Conservation (phyloP, 2,797 vertebrate species). For the Parauchenoglanis punctatus region DNA sequence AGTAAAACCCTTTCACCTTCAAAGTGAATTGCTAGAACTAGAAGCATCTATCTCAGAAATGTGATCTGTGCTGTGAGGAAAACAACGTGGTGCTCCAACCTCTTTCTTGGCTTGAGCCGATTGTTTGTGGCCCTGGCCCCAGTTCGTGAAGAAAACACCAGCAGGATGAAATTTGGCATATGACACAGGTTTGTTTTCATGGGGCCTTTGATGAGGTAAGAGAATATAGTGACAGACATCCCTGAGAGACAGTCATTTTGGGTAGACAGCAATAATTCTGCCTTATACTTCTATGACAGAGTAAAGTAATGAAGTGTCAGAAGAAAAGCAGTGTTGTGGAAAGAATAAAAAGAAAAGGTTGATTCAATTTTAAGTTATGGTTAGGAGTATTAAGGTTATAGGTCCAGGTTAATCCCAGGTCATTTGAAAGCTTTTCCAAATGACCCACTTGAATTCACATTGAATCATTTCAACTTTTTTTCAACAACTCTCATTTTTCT, state of each 20-base stretch:
- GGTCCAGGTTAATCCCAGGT: conserved; percentile 12
- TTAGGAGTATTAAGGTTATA: background rate
- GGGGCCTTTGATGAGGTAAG: conserved; percentile 47
- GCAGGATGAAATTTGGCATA: conserved; percentile 45
- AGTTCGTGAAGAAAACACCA: conserved; percentile 41
- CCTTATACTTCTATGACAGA: background rate
- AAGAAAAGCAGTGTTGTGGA: background rate
- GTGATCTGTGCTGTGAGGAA: conserved; percentile 39
- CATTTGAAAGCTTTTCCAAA: conserved; percentile 16
- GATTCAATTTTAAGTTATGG: background rate
- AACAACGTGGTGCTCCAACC: conserved; percentile 43
- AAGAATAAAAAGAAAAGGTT: background rate
- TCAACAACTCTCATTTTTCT: conserved; percentile 33
- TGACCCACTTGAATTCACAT: conserved; percentile 15
- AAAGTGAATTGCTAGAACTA: conserved; percentile 27
- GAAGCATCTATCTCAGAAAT: conserved; percentile 41
- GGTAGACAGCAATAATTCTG: conserved; percentile 12
- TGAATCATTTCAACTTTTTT: conserved; percentile 22
- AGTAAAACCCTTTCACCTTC: conserved; percentile 24
- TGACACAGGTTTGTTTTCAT: conserved; percentile 31
- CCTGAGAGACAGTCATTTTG: conserved; percentile 37
- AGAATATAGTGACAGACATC: conserved; percentile 34
- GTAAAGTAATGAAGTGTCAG: conserved; percentile 13
- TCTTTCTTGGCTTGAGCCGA: conserved; percentile 44
- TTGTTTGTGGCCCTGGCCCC: conserved; percentile 49